Evolutionary conservation across 2,113 vertebrate species (phyloP).

Genomic region (Benitochromis conjunctus): DNA sequence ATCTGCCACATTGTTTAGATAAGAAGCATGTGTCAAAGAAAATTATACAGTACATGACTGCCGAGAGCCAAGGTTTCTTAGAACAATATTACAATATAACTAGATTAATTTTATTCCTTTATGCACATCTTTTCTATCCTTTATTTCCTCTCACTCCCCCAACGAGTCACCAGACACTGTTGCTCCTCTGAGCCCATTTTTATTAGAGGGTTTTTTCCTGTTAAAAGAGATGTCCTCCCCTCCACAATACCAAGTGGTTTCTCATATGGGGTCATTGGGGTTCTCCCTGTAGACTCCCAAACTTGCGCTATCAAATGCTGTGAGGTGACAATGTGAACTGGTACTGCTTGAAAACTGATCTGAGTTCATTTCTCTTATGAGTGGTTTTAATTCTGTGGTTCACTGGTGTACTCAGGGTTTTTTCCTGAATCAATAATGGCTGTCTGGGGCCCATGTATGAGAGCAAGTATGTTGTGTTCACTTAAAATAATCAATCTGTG

Average conservation of each 20-base stretch:
- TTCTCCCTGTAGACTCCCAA: background rate
- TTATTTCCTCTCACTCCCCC: background rate
- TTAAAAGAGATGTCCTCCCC: background rate
- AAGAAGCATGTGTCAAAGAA: background rate
- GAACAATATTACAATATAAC: background rate
- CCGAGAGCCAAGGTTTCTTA: background rate
- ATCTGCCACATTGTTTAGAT: background rate
- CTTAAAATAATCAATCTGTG: background rate
- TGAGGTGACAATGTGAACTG: background rate
- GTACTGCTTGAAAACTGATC: background rate
- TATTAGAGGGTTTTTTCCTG: background rate
- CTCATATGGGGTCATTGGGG: background rate
- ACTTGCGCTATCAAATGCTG: background rate
- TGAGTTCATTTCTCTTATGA: background rate
- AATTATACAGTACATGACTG: background rate
- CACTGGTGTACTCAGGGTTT: background rate
- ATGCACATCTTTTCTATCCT: background rate
- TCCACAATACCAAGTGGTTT: background rate
- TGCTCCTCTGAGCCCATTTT: background rate
- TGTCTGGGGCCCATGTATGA: background rate
- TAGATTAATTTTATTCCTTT: background rate
- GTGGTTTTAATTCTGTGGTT: background rate
- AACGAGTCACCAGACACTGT: accelerated
- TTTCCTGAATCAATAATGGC: background rate
- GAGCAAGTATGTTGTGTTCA: background rate